phyloP scores from a whole-genome alignment of 2,888 invertebrate genomes.

The Drosophila ezoana region DNA sequence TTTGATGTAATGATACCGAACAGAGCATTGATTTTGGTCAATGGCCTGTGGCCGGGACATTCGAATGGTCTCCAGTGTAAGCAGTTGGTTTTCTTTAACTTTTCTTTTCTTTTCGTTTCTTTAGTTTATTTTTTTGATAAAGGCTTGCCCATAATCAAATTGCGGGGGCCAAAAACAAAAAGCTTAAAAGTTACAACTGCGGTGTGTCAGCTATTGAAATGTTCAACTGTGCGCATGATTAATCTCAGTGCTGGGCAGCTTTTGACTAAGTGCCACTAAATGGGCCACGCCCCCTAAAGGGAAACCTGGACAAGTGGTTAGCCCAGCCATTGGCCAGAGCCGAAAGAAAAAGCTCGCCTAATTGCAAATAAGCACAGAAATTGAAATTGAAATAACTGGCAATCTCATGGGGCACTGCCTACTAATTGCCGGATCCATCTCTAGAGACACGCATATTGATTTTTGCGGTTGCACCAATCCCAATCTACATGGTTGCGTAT shows the following conservation, averaged over 20 bases:
- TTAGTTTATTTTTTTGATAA: background rate
- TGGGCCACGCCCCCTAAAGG: conserved; percentile 1
- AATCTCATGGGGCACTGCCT: conserved; percentile 32
- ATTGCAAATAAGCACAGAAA: conserved; percentile 70
- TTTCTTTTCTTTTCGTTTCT: background rate
- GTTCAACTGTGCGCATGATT: conserved; percentile 73
- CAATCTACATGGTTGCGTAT: conserved; percentile 16
- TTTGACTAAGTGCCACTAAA: conserved; percentile 12
- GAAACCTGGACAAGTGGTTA: background rate
- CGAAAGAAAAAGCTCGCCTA: conserved; percentile 41
- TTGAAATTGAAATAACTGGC: conserved; percentile 48
- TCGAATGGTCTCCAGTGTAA: background rate
- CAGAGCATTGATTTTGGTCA: conserved; percentile 71
- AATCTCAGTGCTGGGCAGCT: conserved; percentile 43
- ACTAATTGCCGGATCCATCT: conserved; percentile 50
- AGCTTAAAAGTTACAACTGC: conserved; percentile 24
- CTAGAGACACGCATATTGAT: conserved; percentile 41
- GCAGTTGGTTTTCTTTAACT: conserved; percentile 3
- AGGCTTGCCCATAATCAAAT: conserved; percentile 33
- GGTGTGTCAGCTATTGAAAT: conserved; percentile 32
- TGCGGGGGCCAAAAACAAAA: conserved; percentile 1
- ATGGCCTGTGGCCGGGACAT: conserved; percentile 58
- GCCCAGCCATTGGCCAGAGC: background rate
- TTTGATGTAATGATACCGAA: conserved; percentile 17
- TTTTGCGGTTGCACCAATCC: conserved; percentile 30